phyloP scores from a whole-genome alignment of 1,140 invertebrate species.

The Pemphigus obesinymphae region DNA sequence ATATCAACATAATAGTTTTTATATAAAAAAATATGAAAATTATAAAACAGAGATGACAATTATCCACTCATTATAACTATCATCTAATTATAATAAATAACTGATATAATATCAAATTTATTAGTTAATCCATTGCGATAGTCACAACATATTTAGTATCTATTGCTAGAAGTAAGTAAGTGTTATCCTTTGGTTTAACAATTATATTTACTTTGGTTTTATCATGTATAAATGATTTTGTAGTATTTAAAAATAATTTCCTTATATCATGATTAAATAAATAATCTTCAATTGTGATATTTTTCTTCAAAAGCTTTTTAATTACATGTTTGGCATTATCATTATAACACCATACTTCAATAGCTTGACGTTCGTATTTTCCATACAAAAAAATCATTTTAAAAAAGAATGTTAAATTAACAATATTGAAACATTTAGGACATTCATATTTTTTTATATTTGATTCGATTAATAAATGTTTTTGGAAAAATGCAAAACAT shows the following conservation, averaged over 20 bases:
- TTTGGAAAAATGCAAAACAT: background rate
- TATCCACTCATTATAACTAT: too few relatives aligned
- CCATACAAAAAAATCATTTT: constrained; percentile 21
- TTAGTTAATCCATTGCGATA: background rate
- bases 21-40: too few relatives aligned
- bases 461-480: background rate
- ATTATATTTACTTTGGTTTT: background rate
- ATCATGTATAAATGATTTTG: background rate
- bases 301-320: background rate
- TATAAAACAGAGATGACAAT: too few relatives aligned
- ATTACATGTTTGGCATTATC: background rate
- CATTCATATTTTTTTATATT: background rate
- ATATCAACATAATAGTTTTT: too few relatives aligned
- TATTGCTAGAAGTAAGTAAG: background rate
- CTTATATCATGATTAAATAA: background rate
- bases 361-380: background rate
- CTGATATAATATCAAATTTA: background rate
- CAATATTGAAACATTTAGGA: background rate
- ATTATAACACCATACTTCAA: background rate
- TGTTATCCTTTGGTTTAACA: background rate
- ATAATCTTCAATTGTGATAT: background rate
- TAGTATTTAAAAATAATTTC: background rate
- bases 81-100: too few relatives aligned
- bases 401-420: background rate
- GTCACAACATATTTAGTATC: background rate